A percentile compares a stretch with the other conserved stretches of the same genome.
These are phyloP conservation scores for Dermochelys coriacea DNA, from an alignment of 2,797 vertebrate species.

Conservation along the genomic window DNA sequence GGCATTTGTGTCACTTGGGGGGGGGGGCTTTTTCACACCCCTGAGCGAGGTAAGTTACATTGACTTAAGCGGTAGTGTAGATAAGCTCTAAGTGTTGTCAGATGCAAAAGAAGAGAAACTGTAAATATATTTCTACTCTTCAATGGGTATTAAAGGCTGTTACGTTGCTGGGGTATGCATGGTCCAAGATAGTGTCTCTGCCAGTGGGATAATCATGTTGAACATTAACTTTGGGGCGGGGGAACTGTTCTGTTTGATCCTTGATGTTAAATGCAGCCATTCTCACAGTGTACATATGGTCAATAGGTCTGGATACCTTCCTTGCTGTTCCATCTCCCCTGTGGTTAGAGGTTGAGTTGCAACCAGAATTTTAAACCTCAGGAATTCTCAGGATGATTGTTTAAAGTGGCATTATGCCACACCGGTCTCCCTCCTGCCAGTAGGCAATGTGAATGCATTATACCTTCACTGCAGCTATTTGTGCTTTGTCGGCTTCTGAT, in stretches of 20 bases:
- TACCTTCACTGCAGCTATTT: not conserved
- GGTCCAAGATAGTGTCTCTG: not conserved
- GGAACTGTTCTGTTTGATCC: not conserved
- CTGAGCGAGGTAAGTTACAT: no score
- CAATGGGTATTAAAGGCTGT: not conserved
- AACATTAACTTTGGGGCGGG: not conserved
- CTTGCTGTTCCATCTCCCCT: not conserved
- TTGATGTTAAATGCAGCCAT: not conserved
- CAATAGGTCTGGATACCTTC: no score
- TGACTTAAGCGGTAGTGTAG: no score
- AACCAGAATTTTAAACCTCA: not conserved
- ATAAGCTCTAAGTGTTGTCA: no score
- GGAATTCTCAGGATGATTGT: not conserved
- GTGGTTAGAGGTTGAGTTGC: not conserved
- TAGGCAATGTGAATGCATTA: not conserved
- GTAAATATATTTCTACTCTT: not conserved
- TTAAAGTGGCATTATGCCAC: not conserved
- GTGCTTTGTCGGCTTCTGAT: not conserved
- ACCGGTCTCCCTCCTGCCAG: not conserved
- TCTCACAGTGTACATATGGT: not conserved
- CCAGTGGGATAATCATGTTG: not conserved
- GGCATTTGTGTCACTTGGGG: no score
- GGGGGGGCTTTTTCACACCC: no score
- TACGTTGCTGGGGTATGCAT: not conserved
- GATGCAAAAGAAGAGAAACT: no score